These are phyloP conservation scores for Tachycineta bicolor DNA, from an alignment of 2,113 vertebrate genomes.

Conservation along the genomic window DNA sequence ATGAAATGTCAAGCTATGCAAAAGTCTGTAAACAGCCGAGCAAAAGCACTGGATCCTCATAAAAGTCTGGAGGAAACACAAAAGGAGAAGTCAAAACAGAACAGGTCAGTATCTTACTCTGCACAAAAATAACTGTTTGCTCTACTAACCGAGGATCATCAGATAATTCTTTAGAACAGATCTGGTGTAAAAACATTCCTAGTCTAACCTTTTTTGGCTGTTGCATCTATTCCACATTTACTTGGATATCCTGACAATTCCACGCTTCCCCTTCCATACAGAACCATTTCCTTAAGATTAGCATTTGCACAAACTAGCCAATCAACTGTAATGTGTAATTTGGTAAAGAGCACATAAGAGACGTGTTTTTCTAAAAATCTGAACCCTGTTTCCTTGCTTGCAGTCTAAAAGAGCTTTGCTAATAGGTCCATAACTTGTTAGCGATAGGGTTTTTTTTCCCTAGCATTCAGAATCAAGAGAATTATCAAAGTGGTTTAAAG, in stretches of 20 bases:
- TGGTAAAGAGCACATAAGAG: background rate
- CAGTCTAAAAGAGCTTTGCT: background rate
- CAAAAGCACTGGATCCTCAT: conserved; percentile 89
- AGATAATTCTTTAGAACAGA: background rate
- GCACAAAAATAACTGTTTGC: background rate
- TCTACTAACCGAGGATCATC: background rate
- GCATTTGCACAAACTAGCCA: background rate
- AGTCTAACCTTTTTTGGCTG: background rate
- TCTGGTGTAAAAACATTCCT: background rate
- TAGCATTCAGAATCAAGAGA: background rate
- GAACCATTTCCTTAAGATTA: background rate
- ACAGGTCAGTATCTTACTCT: conserved; percentile 76
- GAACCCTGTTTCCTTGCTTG: background rate
- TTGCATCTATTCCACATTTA: background rate
- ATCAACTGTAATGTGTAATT: background rate
- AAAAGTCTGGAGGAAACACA: conserved; percentile 85
- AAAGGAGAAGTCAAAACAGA: conserved; percentile 81
- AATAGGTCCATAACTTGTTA: background rate
- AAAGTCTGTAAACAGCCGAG: conserved; percentile 80
- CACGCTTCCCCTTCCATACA: background rate
- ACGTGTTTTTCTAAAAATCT: background rate
- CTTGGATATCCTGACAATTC: background rate
- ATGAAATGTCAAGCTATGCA: conserved; percentile 82
- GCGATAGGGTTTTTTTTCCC: background rate
- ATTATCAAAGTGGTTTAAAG: background rate